phyloP scores from a whole-genome alignment of 2,888 invertebrate genomes.

The Drosophila nr. perissopoda region DNA sequence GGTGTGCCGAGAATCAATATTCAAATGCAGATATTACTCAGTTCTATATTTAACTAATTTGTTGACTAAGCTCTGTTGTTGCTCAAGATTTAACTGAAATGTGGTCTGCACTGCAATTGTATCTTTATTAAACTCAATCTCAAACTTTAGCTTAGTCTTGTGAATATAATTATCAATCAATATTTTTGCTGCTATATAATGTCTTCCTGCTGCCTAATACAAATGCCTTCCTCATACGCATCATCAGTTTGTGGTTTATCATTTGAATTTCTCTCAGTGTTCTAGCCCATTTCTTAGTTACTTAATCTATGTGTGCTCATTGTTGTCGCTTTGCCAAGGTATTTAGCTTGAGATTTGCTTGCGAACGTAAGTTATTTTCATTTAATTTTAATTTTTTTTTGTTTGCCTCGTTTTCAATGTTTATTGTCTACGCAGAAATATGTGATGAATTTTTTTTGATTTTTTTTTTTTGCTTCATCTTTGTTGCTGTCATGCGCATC shows the following conservation, averaged over 20 bases:
- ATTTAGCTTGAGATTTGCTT: conserved; percentile 63
- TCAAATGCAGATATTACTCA: neutral
- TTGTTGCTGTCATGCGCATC: conserved; percentile 71
- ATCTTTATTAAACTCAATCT: neutral
- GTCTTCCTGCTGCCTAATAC: neutral
- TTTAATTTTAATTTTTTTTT: conserved; percentile 63
- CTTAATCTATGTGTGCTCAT: conserved; percentile 73
- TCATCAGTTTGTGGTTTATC: conserved; percentile 6
- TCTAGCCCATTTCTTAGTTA: conserved; percentile 63
- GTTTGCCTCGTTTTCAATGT: conserved; percentile 58
- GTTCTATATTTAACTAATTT: neutral
- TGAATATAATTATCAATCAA: too few relatives aligned
- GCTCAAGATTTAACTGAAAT: neutral
- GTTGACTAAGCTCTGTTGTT: neutral
- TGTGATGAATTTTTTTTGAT: conserved; percentile 49
- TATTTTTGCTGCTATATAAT: neutral
- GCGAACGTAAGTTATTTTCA: conserved; percentile 69
- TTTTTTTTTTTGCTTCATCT: conserved; percentile 14
- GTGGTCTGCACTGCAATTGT: neutral
- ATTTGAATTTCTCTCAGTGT: conserved; percentile 38
- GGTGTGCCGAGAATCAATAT: neutral
- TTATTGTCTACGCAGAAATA: conserved; percentile 68
- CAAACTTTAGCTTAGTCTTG: neutral
- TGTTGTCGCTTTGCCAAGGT: conserved; percentile 79
- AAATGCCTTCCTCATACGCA: conserved; percentile 16